These are phyloP conservation scores for Characodon lateralis DNA, from an alignment of 2,797 vertebrate species.

Conservation along the genomic window DNA sequence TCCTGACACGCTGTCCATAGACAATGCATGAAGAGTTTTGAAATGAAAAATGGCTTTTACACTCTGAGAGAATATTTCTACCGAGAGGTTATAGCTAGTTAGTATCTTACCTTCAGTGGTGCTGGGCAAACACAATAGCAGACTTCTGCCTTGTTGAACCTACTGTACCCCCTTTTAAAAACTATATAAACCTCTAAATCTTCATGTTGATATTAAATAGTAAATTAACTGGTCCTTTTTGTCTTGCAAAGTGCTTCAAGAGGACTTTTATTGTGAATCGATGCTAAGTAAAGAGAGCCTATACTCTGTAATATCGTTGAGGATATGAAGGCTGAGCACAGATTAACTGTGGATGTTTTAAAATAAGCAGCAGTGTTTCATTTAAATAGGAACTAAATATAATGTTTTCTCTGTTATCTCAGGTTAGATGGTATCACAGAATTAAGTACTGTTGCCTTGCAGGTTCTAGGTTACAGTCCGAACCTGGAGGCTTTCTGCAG, in stretches of 20 bases:
- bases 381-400: neutral
- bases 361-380: neutral
- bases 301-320: neutral
- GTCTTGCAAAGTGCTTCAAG: neutral
- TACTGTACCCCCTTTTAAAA: neutral
- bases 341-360: neutral
- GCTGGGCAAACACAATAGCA: neutral
- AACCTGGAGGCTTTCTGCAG: neutral
- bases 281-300: too few species aligned
- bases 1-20: neutral
- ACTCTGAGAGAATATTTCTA: neutral
- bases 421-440: neutral
- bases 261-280: neutral
- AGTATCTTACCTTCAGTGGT: too few species aligned
- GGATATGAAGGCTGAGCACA: neutral
- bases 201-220: neutral
- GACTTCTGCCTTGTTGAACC: neutral
- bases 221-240: neutral
- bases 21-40: neutral
- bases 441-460: neutral
- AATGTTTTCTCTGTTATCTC: neutral
- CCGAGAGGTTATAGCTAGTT: neutral
- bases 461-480: neutral
- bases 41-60: neutral
- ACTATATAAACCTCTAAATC: neutral